Evolutionary conservation across 92 coral and sea anemone species (phyloP), one percentile per base, ranked within the genome.

Genomic region (Umimayanthus chanpuru): DNA sequence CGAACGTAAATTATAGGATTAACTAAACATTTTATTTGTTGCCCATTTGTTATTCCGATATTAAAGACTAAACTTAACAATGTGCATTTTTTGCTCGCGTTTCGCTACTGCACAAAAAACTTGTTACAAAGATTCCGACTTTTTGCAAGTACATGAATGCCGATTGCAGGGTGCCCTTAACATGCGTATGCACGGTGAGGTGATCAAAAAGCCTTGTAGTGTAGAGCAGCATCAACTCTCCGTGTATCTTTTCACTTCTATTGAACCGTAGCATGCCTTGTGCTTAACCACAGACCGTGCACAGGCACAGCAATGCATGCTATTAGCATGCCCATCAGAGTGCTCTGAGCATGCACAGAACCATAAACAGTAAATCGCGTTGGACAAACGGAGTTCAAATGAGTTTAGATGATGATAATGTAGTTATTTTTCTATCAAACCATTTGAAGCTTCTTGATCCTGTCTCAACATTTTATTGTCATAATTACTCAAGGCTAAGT

Each of bases 181-280:
- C 56, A 58, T 76, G 80, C 80, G 29, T 76, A 40, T 76, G 80
- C 80, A 76, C 58, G 55, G 80, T 40, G 80, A 76, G 80, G 80
- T 76, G 80, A 76, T 76, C 29, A 76, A 76, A 41, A 76, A 16
- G 29, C 29, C 58, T 76, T 58, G 12, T 76, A 6, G 80, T 7
- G 12, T 58, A 76, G 80, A 76, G 80, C 49, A 38, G 58, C 80
- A 76, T 76, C 58, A 40, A 41, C 80, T 40, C 49, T 40, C 80
- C 80, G 11, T 76, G 80, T 18, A 76, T 76, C 80, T 76, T 40
- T 40, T 76, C 20, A 43, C n/a, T n/a, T n/a, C n/a, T n/a, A n/a
- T n/a, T n/a, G n/a, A 76, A 76, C 80, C 58, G 80, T 76, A 76
- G 80, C 80, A 14, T 40, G 56, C 80, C 80, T 76, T 76, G 80